phyloP scores from a whole-genome alignment of 2,797 vertebrate genomes.

The Borostomias antarcticus region DNA sequence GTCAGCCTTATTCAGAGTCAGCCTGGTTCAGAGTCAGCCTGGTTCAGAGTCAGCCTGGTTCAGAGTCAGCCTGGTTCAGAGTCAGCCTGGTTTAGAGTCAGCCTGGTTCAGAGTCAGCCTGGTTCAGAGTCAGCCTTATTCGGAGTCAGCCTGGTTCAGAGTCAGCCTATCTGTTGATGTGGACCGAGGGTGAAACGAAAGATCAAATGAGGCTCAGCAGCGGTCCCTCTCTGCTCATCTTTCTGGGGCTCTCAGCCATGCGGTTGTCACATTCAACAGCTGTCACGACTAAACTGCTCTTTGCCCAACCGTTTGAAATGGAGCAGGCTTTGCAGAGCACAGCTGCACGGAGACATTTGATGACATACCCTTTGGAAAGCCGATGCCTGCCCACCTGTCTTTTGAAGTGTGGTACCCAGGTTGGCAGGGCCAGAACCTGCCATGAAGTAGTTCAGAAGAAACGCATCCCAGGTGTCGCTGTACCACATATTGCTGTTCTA shows the following conservation, averaged over 20 bases:
- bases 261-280: slow-evolving; percentile 32
- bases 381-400: background rate
- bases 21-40: background rate
- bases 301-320: slow-evolving; percentile 49
- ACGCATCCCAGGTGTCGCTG: too few relatives aligned
- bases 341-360: slow-evolving; percentile 55
- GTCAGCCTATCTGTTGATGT: background rate
- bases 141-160: too few relatives aligned
- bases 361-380: slow-evolving; percentile 44
- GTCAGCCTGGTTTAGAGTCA: background rate
- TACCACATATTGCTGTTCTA: too few relatives aligned
- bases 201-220: background rate
- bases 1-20: background rate
- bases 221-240: slow-evolving; percentile 16
- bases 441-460: too few relatives aligned
- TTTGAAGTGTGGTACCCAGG: slow-evolving; percentile 43
- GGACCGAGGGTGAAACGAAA: background rate
- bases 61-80: background rate
- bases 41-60: background rate
- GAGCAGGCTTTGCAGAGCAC: slow-evolving; percentile 42
- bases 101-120: background rate
- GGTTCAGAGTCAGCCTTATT: background rate
- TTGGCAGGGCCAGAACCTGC: slow-evolving; percentile 14
- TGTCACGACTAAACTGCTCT: slow-evolving; percentile 35
- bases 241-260: background rate